Evolutionary conservation across 1,140 invertebrate species (phyloP), one percentile per base, ranked within the genome.

Genomic region (Luehdorfia chinensis): DNA sequence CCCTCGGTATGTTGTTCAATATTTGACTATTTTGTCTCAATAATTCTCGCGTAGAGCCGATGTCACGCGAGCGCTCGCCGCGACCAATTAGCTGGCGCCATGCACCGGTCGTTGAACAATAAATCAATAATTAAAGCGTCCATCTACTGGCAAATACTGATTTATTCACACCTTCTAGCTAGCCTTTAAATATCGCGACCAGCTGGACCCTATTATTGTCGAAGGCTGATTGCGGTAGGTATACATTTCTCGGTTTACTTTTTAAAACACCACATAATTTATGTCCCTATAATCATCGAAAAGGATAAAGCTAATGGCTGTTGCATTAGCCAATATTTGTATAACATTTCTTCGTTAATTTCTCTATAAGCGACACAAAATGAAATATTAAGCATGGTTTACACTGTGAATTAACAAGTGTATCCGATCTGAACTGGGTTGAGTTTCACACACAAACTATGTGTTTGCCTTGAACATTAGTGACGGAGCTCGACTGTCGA

Each of bases 91-190:
- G 68, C 63, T 53, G 66, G 68, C 72, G 75, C 72, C 75, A 59
- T 48, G 65, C 68, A 47, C 57, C 47, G 50, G 59, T 56, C 66
- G 55, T 52, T 47, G 51, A 52, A 66, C 77, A 75, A 78, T 84
- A 85, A 85, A 84, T 84, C 81, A 85, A 85, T 84, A 83, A 84
- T 81, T 85, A 76, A 76, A 81, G 51, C 67, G 70, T 81, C 77
- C 69, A 76, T 77, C 74, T 74, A 78, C 65, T 53, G 58, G 69
- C 75, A 74, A 81, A 83, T 77, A 60, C 81, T 85, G 77, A 85
- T 85, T 85, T 85, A 85, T 85, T 66, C 48, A 44, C 56, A 59
- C 70, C 66, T 68, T 64, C 76, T 69, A 61, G 66, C 69, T 66
- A 55, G 60, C 57, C 59, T 64, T 58, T 55, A 55, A 66, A 66